Base-by-base conservation (phyloP, 2,113 vertebrate genomes). In the Telmatochromis brachygnathus region DNA sequence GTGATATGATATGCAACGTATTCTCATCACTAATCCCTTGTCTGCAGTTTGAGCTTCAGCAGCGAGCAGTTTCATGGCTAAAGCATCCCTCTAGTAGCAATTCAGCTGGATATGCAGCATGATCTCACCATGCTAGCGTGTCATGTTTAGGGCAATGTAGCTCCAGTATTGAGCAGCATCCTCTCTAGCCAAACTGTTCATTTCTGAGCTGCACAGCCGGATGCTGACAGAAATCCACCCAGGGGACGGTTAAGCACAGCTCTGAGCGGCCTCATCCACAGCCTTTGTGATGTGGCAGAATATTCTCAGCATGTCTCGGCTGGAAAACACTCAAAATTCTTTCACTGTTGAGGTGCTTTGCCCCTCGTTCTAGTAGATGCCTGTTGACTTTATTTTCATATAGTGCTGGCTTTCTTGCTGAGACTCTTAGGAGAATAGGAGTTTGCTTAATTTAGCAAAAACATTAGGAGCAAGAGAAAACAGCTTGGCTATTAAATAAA, bases 1-100 rank as follows among this genome's bases (percentile, higher is more conserved):
- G 87, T 91, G 87, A 89, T 92, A 88, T 53, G 87, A 91, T 92
- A 94, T 87, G 93, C 90, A 92, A 85, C 86, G 73, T 82, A 37
- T 79, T 58, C 89, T 88, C 83, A 81, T 91, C 79, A 62, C 56
- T 92, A 93, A 93, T 92, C 91, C 86, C 87, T 79, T 77, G 77
- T 90, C 84, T 83, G 84, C 60, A 82, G 88, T 92, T 90, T 80
- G 2, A 77, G 89, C 82, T 86, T 75, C 51, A 84, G 88, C 81
- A 81, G 51, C 10, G 73, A 92, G 91, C 12, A 14, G 70, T 80
- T 89, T 86, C 85, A 75, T 83, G 89, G 35, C 84, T 88, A 84
- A 84, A 91, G 85, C 39, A 84, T 91, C 86, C 84, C 88, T 89
- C 77, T 56, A 89, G 91, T 77, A 85, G 87, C 70, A 81, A 80